A percentile compares a stretch with the other conserved stretches of the same genome.
phyloP scores from a whole-genome alignment of 1,140 invertebrate genomes.

The Hycleus cichorii region DNA sequence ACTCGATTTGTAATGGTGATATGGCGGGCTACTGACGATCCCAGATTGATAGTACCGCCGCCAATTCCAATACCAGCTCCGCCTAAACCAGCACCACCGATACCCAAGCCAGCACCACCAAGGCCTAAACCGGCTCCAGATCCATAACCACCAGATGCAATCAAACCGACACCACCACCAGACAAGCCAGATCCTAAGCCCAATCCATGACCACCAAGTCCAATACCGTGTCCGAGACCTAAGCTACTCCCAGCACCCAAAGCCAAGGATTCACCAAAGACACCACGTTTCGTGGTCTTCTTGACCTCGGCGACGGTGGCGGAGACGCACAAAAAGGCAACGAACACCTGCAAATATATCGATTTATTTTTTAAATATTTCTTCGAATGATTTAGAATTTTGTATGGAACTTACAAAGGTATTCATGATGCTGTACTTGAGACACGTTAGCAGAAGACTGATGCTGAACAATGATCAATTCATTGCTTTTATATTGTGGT shows the following conservation, averaged over 20 bases:
- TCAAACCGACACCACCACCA: slow-evolving; percentile 12
- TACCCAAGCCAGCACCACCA: slow-evolving; percentile 3
- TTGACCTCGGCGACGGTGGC: slow-evolving; percentile 25
- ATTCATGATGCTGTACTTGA: slow-evolving; percentile 28
- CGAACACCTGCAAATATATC: slow-evolving; percentile 17
- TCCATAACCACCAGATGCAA: slow-evolving; percentile 1
- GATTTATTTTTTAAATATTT: background rate
- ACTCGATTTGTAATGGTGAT: slow-evolving; percentile 25
- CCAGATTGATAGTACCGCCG: too few relatives aligned
- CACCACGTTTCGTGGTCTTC: slow-evolving; percentile 32
- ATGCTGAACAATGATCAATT: slow-evolving; percentile 4
- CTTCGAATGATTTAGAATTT: too few relatives aligned
- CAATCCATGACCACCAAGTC: background rate
- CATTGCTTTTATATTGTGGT: too few relatives aligned
- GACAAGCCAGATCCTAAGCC: slow-evolving; percentile 10
- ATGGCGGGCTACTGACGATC: background rate
- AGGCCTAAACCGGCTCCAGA: background rate
- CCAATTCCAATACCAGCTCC: background rate
- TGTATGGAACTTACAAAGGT: slow-evolving; percentile 19
- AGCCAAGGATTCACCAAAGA: slow-evolving; percentile 27
- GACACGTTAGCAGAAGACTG: slow-evolving; percentile 28
- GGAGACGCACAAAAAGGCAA: slow-evolving; percentile 20
- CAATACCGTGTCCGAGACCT: background rate
- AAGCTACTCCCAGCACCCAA: slow-evolving; percentile 3
- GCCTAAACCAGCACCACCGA: slow-evolving; percentile 7